phyloP scores from a whole-genome alignment of 2,888 invertebrate species.

The Philaethria dido region DNA sequence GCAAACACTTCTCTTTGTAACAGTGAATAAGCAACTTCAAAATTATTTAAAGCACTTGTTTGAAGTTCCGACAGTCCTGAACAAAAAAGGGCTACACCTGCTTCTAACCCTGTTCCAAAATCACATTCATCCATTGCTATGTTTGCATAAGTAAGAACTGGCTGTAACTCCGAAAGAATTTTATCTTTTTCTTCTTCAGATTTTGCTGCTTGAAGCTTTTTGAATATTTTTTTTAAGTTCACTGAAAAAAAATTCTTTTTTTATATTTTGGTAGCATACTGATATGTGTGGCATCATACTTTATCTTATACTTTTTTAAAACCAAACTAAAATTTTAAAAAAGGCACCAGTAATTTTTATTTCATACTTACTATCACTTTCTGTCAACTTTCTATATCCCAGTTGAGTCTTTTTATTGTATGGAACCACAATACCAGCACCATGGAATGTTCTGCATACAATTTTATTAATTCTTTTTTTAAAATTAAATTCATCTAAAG shows the following conservation, averaged over 20 bases:
- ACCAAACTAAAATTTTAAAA: not conserved
- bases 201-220: slow-evolving; percentile 85
- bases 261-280: no score
- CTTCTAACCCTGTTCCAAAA: slow-evolving; percentile 95
- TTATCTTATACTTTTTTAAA: no score
- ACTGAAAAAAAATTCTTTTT: slow-evolving; percentile 65
- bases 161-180: slow-evolving; percentile 88
- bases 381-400: slow-evolving; percentile 91
- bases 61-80: slow-evolving; percentile 89
- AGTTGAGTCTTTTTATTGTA: slow-evolving; percentile 90
- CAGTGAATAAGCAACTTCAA: slow-evolving; percentile 90
- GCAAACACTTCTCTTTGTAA: slow-evolving; percentile 88
- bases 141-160: slow-evolving; percentile 91
- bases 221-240: slow-evolving; percentile 87
- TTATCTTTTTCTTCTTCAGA: slow-evolving; percentile 83
- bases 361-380: slow-evolving; percentile 83
- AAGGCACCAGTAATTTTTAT: not conserved
- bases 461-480: slow-evolving; percentile 86
- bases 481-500: slow-evolving; percentile 80
- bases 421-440: slow-evolving; percentile 93
- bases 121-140: slow-evolving; percentile 98
- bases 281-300: no score
- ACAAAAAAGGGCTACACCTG: slow-evolving; percentile 93
- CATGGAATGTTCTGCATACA: slow-evolving; percentile 90
- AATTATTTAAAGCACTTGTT: slow-evolving; percentile 84